Evolutionary conservation across 2,797 vertebrate genomes (phyloP).

Genomic region (Eospalax fontanierii): DNA sequence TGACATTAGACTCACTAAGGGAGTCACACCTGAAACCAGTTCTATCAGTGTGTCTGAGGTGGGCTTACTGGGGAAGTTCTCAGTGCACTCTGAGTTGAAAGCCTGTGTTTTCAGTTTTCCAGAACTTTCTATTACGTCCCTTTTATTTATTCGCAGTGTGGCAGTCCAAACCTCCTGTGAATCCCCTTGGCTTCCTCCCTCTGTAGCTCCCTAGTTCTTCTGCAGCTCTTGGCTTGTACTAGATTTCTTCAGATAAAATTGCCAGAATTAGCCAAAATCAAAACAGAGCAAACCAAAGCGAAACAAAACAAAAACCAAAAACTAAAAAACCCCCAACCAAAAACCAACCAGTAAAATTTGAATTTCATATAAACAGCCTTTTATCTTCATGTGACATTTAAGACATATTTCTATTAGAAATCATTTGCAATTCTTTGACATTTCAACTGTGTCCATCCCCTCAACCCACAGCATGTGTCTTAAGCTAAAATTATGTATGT

Average conservation of each 20-base stretch:
- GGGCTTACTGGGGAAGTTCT: not conserved
- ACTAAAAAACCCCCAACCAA: no score
- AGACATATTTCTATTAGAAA: not conserved
- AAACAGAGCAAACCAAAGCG: no score
- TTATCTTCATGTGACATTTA: not conserved
- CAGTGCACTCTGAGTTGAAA: constrained; percentile 7
- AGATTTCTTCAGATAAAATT: not conserved
- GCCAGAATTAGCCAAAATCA: constrained; percentile 33
- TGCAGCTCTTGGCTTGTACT: not conserved
- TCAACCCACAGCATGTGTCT: not conserved
- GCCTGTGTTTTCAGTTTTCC: not conserved
- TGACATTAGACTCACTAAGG: not conserved
- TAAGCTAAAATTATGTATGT: constrained; percentile 19
- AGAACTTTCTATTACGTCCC: not conserved
- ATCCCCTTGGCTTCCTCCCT: not conserved
- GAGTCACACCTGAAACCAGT: not conserved
- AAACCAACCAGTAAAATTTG: not conserved
- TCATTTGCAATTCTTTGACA: constrained; percentile 45
- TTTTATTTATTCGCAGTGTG: not conserved
- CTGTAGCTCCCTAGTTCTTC: not conserved
- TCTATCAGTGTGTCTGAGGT: not conserved
- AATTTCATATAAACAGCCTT: not conserved
- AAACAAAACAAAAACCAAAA: no score
- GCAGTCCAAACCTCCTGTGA: not conserved
- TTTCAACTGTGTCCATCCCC: not conserved